Conservation (phyloP, 2,797 vertebrate genomes). For the Schizothorax lantsangensis region DNA sequence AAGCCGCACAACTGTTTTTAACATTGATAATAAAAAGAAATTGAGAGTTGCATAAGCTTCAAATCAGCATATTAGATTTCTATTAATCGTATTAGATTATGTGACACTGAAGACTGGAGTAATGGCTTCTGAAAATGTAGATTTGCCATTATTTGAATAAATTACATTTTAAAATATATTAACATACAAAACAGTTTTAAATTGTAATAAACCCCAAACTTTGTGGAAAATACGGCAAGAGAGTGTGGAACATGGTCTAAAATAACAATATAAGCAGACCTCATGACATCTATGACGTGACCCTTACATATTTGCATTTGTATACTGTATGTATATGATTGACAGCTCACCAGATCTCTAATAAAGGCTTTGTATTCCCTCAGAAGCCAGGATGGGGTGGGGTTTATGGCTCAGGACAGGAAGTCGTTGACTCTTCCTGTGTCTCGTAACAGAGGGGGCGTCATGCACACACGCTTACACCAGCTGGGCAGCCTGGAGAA, state of each 20-base stretch:
- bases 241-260: background rate
- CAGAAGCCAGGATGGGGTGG: conserved; percentile 94
- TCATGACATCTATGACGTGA: background rate
- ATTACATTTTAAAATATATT: background rate
- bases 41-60: background rate
- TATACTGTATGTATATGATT: background rate
- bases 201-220: background rate
- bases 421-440: conserved; percentile 98
- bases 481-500: conserved; percentile 95
- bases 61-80: background rate
- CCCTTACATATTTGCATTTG: background rate
- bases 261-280: background rate
- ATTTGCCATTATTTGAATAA: background rate
- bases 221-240: background rate
- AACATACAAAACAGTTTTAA: background rate
- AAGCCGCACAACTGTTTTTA: background rate
- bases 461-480: conserved; percentile 94
- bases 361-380: conserved; percentile 63
- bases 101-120: background rate
- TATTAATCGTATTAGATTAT: background rate
- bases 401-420: conserved; percentile 90
- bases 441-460: conserved; percentile 97
- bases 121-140: background rate
- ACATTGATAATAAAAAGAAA: background rate
- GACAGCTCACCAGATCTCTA: conserved; percentile 64